These are phyloP conservation scores for Apolygus lucorum DNA, from an alignment of 1,140 invertebrate species.

Conservation along the genomic window DNA sequence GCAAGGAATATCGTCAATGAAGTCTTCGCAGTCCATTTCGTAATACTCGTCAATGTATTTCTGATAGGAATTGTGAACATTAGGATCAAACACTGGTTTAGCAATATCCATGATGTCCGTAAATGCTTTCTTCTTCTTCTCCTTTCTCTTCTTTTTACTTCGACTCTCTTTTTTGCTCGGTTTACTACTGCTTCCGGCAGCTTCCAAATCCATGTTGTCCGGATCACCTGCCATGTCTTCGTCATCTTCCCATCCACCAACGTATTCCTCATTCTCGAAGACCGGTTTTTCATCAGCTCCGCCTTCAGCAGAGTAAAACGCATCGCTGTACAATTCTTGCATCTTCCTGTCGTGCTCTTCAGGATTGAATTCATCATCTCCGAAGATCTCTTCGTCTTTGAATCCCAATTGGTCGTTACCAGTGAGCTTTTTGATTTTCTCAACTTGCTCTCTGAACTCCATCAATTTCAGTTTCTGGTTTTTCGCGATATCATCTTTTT, in stretches of 20 bases:
- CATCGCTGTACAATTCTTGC: constrained; percentile 74
- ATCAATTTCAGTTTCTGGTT: constrained; percentile 79
- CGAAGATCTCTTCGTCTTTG: constrained; percentile 54
- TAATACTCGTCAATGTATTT: constrained; percentile 93
- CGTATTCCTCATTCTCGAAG: constrained; percentile 11
- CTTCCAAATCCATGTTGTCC: constrained; percentile 28
- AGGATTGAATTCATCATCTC: constrained; percentile 93
- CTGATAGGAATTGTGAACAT: constrained; percentile 61
- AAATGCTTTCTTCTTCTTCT: constrained; percentile 47
- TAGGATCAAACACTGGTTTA: constrained; percentile 60
- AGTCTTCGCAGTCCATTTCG: constrained; percentile 87
- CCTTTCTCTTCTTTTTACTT: constrained; percentile 36
- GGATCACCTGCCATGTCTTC: constrained; percentile 10
- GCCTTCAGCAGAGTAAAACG: constrained; percentile 60
- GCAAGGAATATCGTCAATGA: constrained; percentile 82
- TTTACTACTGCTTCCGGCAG: background rate
- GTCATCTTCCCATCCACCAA: background rate
- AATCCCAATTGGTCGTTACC: constrained; percentile 60
- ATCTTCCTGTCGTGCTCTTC: constrained; percentile 79
- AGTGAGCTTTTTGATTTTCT: constrained; percentile 80
- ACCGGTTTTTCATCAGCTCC: constrained; percentile 18
- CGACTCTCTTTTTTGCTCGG: constrained; percentile 24
- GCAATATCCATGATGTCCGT: constrained; percentile 38
- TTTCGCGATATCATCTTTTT: constrained; percentile 76
- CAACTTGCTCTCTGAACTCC: constrained; percentile 84